These are phyloP conservation scores for Eclectus roratus DNA, from an alignment of 2,113 vertebrate species.

Conservation along the genomic window DNA sequence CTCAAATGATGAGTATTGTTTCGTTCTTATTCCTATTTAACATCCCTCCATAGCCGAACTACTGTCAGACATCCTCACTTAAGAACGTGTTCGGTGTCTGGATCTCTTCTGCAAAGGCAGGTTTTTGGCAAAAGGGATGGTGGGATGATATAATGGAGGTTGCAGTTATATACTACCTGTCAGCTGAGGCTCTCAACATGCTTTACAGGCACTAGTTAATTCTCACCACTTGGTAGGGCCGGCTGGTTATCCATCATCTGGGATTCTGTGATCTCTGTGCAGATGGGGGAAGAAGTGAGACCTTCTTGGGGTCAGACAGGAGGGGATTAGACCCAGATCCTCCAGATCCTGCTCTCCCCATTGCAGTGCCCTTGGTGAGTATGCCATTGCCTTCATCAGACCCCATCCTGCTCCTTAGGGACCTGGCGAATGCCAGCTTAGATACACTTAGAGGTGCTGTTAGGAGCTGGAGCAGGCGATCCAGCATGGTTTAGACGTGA, in stretches of 20 bases:
- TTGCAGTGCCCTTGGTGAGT: not conserved
- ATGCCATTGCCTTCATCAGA: fast-evolving
- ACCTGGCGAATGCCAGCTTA: not conserved
- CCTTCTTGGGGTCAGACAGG: not conserved
- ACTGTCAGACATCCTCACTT: constrained; percentile 37
- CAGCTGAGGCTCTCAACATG: not conserved
- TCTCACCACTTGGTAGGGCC: not conserved
- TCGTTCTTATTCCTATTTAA: constrained; percentile 38
- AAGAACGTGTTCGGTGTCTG: not conserved
- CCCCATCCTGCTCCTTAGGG: not conserved
- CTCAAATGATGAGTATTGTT: not conserved
- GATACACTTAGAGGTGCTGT: not conserved
- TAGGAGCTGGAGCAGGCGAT: not conserved
- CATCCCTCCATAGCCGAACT: constrained; percentile 31
- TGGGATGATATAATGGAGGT: not conserved
- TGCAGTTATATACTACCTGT: not conserved
- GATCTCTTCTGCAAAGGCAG: constrained; percentile 39
- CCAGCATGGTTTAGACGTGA: not conserved
- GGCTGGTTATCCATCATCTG: not conserved
- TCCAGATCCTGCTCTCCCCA: not conserved
- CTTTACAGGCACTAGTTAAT: not conserved
- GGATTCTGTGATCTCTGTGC: fast-evolving
- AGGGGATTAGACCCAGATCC: not conserved
- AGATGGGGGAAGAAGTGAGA: not conserved
- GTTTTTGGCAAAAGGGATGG: not conserved